Conservation (phyloP, 2,797 vertebrate species). For the Hyperoplus immaculatus region DNA sequence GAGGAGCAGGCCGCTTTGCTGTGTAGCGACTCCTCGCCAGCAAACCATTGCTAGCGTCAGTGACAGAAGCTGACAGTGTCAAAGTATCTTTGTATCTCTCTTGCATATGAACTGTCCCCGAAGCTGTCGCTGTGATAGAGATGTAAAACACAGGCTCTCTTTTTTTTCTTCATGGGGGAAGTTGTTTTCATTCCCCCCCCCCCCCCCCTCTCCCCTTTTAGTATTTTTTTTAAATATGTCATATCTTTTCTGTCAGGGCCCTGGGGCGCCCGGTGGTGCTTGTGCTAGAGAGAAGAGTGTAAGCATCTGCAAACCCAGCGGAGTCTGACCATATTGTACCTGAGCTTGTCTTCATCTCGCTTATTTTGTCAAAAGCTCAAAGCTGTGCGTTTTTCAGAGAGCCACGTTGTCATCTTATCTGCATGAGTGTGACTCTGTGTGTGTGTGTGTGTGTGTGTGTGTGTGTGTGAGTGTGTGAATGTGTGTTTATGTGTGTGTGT, state of each 20-base stretch:
- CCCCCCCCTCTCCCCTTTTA: conserved; percentile 41
- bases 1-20: conserved; percentile 73
- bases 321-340: conserved; percentile 86
- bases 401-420: conserved; percentile 74
- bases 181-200: conserved; percentile 79
- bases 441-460: conserved; percentile 27
- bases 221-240: conserved; percentile 77
- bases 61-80: conserved; percentile 89
- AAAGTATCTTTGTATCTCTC: conserved; percentile 87
- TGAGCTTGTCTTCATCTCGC: conserved; percentile 67
- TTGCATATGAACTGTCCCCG: conserved; percentile 88
- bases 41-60: conserved; percentile 68
- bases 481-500: too few relatives aligned
- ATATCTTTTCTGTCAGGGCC: conserved; percentile 84
- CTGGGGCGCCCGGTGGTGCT: conserved; percentile 80
- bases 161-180: conserved; percentile 68
- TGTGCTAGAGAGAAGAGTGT: conserved; percentile 62
- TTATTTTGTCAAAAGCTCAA: conserved; percentile 79
- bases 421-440: conserved; percentile 46
- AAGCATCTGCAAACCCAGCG: conserved; percentile 78
- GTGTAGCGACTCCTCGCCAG: conserved; percentile 63
- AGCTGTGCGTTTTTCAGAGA: conserved; percentile 66
- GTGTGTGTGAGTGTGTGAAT: background rate
- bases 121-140: conserved; percentile 85
- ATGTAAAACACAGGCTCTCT: conserved; percentile 82